These are phyloP conservation scores for Malurus alboscapulatus DNA, from an alignment of 2,113 vertebrate genomes.

Conservation along the genomic window DNA sequence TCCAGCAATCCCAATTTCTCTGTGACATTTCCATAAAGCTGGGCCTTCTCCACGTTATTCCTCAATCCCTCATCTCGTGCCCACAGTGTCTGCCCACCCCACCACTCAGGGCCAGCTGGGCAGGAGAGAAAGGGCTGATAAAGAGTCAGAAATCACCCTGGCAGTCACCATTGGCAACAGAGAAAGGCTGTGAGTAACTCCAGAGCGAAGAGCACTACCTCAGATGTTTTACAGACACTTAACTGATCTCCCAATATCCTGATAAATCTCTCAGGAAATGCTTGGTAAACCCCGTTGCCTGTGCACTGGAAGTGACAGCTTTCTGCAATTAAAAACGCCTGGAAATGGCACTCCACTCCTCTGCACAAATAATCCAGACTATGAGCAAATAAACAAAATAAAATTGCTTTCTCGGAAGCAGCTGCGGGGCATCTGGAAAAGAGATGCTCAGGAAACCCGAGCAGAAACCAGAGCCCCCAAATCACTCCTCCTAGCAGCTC, in stretches of 20 bases:
- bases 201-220: neutral
- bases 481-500: fast-evolving
- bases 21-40: neutral
- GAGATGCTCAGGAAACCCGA: neutral
- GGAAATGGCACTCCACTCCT: neutral
- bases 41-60: neutral
- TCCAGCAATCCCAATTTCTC: neutral
- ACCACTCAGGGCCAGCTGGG: neutral
- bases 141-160: neutral
- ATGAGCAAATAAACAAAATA: neutral
- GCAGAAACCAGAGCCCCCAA: neutral
- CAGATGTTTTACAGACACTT: neutral
- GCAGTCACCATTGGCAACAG: fast-evolving
- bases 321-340: slow-evolving; percentile 28
- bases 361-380: neutral
- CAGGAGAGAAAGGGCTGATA: neutral
- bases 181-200: neutral
- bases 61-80: neutral
- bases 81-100: neutral
- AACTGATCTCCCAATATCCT: slow-evolving; percentile 16
- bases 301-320: neutral
- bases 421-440: neutral
- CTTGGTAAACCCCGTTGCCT: neutral
- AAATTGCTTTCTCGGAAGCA: neutral
- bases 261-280: slow-evolving; percentile 30